Evolutionary conservation across 2,888 invertebrate genomes (phyloP), one percentile per base, ranked within the genome.

Genomic region (Dynastes hyllus): DNA sequence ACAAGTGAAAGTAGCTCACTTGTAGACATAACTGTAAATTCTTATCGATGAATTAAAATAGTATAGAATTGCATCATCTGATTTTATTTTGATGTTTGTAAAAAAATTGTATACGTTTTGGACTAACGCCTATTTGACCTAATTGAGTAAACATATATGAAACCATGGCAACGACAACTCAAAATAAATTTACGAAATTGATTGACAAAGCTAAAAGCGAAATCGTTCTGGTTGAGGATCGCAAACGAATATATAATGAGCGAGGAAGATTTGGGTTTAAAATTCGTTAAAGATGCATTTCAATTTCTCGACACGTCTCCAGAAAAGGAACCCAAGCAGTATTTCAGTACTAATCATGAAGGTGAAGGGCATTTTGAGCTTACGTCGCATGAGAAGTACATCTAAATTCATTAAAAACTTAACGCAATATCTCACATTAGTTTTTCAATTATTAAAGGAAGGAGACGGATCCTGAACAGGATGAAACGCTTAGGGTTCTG

Each of bases 401-500:
- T 11, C 8, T 2, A 13, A 22, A 40, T 9, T 6, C 5, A 11
- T 11, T 32, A 32, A 29, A 32, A 61, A 29, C 11, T 61, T 22
- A 1, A 5, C 22, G 27, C 45, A 61, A 22, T 61, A 61, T 66
- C 16, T 27, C 1, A 71, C 3, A 71, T 53, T 51, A 3, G 32
- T 71, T 40, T 70, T 32, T 61, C 11, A 29, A 29, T 58, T 37
- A 5, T 37, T 58, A 9, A 69, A 66, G 65, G 9, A 37, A 65
- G 27, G 16, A 73, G 32, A 32, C 53, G 16, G 22, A 13, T 37
- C 6, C 61, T 51, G 58, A 75, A 75, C 40, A 79, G 8, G 37
- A 73, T 40, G 84, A 85, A 61, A 67, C 80, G 16, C 90, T 91
- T 0, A 90, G 91, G 2, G 91, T 94, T 50, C 88, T 95, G 81